Evolutionary conservation across 92 coral and sea anemone species (phyloP).

Genomic region (Hydrozoanthus gracilis): DNA sequence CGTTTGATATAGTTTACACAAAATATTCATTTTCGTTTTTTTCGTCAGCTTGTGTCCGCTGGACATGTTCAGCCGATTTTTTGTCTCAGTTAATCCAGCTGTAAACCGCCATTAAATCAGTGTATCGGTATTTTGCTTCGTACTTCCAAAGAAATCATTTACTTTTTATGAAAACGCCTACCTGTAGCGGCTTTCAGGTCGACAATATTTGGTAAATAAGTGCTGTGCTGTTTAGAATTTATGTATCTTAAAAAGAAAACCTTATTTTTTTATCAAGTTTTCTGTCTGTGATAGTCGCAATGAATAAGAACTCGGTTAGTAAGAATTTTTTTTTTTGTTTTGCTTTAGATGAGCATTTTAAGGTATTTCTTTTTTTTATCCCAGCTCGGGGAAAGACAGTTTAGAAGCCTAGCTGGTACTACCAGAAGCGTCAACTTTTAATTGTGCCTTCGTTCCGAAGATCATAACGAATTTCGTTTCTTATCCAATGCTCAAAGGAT

Average conservation of each 20-base stretch:
- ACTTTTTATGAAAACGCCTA: not conserved
- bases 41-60: too few species aligned
- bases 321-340: too few species aligned
- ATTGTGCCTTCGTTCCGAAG: not conserved
- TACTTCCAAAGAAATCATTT: not conserved
- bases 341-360: not conserved
- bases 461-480: not conserved
- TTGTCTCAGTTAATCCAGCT: too few species aligned
- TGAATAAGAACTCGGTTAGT: not conserved
- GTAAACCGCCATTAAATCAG: too few species aligned
- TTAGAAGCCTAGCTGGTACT: constrained; percentile 13
- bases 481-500: not conserved
- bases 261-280: not conserved
- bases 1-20: not conserved
- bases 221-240: not conserved
- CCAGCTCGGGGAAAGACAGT: not conserved
- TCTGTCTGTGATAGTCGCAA: not conserved
- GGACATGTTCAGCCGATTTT: too few species aligned
- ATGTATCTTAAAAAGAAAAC: not conserved
- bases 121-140: too few species aligned
- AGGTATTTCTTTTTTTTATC: not conserved
- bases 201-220: not conserved
- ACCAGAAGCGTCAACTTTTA: constrained; percentile 26
- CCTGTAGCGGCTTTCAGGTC: constrained; percentile 36
- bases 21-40: not conserved